Percentiles rank a stretch among this genome's conserved stretches.
Conservation (phyloP, 1,140 invertebrate species). For the Pseudoatta argentina region DNA sequence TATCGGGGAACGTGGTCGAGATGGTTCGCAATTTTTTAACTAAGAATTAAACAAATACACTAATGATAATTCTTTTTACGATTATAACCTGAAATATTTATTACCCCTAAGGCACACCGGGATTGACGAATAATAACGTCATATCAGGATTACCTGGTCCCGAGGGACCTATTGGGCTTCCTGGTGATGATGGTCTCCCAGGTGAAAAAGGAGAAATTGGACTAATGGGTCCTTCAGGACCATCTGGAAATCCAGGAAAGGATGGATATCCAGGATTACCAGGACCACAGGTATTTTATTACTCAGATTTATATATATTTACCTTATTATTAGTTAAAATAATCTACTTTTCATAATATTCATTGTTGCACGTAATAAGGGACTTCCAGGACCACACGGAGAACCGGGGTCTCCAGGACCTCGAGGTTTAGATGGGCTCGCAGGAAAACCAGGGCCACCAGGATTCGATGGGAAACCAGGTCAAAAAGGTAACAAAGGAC, state of each 20-base stretch:
- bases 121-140: slow-evolving; percentile 10
- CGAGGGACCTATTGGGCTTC: slow-evolving; percentile 56
- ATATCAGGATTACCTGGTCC: slow-evolving; percentile 49
- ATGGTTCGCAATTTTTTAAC: slow-evolving; percentile 56
- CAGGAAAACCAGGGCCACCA: slow-evolving; percentile 76
- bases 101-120: slow-evolving; percentile 48
- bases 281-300: slow-evolving; percentile 75
- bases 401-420: slow-evolving; percentile 79
- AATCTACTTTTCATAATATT: slow-evolving; percentile 1
- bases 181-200: slow-evolving; percentile 82
- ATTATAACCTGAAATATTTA: not conserved
- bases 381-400: slow-evolving; percentile 77
- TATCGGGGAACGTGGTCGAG: slow-evolving; percentile 77
- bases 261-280: slow-evolving; percentile 78
- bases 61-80: not conserved
- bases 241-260: slow-evolving; percentile 75
- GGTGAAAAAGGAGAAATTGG: slow-evolving; percentile 83
- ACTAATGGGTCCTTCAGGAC: slow-evolving; percentile 80
- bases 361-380: slow-evolving; percentile 70
- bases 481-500: slow-evolving; percentile 85
- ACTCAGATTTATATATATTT: not conserved
- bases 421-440: slow-evolving; percentile 78
- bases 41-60: not conserved
- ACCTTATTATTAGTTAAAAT: slow-evolving; percentile 16
- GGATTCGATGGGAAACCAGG: slow-evolving; percentile 84